Conservation (phyloP, 2,797 vertebrate genomes). For the Silurus aristotelis region DNA sequence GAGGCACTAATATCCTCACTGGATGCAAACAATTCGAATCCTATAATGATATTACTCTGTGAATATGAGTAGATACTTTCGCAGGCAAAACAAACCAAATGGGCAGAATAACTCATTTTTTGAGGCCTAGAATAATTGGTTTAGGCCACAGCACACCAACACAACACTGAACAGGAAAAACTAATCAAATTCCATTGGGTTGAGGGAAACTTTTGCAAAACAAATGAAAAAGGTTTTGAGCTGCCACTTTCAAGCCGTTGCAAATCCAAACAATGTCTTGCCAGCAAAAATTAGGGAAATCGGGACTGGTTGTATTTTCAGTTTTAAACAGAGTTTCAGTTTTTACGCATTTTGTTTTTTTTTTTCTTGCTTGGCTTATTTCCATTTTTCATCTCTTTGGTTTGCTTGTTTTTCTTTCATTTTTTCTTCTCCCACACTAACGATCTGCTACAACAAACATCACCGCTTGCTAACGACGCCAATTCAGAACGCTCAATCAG, state of each 20-base stretch:
- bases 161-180: not conserved
- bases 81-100: not conserved
- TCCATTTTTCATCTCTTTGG: not conserved
- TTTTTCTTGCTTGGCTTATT: not conserved
- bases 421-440: not conserved
- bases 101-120: not conserved
- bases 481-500: not conserved
- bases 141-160: not conserved
- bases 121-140: not conserved
- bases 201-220: not conserved
- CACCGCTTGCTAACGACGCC: not conserved
- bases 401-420: conserved; percentile 6
- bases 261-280: not conserved
- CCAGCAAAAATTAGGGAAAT: not conserved
- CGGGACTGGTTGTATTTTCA: not conserved
- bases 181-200: not conserved
- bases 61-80: not conserved
- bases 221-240: too few relatives aligned
- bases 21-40: not conserved
- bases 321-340: not conserved
- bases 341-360: too few relatives aligned
- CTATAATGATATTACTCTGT: not conserved
- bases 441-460: not conserved
- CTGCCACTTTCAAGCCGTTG: too few relatives aligned
- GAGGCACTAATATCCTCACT: not conserved